These are phyloP conservation scores for Biston stratarius DNA, from an alignment of 2,888 invertebrate species.

Conservation along the genomic window DNA sequence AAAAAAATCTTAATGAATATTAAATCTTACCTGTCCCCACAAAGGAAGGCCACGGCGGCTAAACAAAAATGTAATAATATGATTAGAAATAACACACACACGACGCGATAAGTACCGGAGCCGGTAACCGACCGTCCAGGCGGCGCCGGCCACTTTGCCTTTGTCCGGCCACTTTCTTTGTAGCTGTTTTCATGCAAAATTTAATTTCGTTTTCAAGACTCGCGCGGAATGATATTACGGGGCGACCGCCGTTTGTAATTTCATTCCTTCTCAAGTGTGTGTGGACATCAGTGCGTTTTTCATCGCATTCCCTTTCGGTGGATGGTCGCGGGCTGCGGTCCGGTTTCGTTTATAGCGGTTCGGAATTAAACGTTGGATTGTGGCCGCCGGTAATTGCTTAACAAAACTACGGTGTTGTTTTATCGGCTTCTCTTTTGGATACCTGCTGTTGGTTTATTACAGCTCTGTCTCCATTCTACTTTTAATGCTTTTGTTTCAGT, in stretches of 20 bases:
- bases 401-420: constrained; percentile 72
- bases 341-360: constrained; percentile 80
- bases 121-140: constrained; percentile 75
- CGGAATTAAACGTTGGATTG: constrained; percentile 82
- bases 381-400: constrained; percentile 80
- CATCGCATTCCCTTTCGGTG: constrained; percentile 85
- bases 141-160: constrained; percentile 70
- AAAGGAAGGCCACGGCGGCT: constrained; percentile 53
- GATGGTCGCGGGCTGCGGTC: constrained; percentile 60
- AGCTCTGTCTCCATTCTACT: constrained; percentile 51
- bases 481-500: constrained; percentile 42
- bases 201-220: constrained; percentile 86
- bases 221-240: constrained; percentile 85
- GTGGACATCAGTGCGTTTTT: constrained; percentile 84
- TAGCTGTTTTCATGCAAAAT: constrained; percentile 86
- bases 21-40: constrained; percentile 59
- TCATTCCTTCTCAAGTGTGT: constrained; percentile 83
- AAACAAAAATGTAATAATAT: constrained; percentile 79
- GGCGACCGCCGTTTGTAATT: constrained; percentile 80
- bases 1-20: constrained; percentile 58
- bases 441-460: constrained; percentile 60
- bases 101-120: constrained; percentile 65
- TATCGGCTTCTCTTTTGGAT: constrained; percentile 64
- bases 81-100: constrained; percentile 83
- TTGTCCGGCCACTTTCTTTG: constrained; percentile 84